Conservation (phyloP, 2,888 invertebrate species). For the Notocelia uddmanniana region DNA sequence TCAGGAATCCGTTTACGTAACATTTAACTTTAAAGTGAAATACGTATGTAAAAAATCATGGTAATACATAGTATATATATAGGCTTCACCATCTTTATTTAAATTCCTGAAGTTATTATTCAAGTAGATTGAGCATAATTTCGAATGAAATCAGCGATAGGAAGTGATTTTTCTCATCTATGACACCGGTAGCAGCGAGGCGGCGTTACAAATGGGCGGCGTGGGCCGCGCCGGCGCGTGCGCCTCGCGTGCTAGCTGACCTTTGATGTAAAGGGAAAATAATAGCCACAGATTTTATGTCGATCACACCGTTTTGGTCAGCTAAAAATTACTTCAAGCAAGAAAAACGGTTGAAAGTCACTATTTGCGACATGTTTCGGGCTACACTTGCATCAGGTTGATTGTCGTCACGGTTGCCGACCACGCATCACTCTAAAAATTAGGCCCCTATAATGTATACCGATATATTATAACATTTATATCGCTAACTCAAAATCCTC, state of each 20-base stretch:
- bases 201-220: constrained; percentile 44
- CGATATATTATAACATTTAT: no score
- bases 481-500: no score
- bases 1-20: no score
- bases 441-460: background rate
- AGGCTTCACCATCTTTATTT: background rate
- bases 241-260: constrained; percentile 20
- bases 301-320: background rate
- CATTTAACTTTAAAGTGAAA: no score
- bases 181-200: constrained; percentile 39
- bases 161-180: constrained; percentile 30
- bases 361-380: no score
- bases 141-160: constrained; percentile 21
- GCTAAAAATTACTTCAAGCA: no score
- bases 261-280: background rate
- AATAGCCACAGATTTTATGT: background rate
- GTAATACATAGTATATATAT: no score
- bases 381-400: no score
- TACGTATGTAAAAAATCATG: no score
- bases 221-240: constrained; percentile 48
- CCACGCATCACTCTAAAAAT: no score
- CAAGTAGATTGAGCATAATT: background rate
- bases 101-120: background rate
- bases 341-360: no score
- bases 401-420: no score